A percentile compares a stretch with the other conserved stretches of the same genome.
Conservation (phyloP, 2,797 vertebrate genomes). For the Miichthys miiuy region DNA sequence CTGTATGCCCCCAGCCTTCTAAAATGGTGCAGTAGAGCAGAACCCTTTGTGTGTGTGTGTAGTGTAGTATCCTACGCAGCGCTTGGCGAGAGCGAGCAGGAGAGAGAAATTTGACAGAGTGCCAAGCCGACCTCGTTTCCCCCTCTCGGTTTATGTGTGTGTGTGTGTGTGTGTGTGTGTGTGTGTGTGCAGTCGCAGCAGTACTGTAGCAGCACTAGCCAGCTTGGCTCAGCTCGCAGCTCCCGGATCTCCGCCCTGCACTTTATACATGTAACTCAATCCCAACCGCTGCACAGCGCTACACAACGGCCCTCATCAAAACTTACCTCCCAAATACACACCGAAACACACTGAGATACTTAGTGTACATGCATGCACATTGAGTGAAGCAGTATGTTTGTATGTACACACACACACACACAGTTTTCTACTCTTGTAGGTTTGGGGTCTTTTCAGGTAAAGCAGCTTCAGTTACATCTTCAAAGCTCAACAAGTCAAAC, state of each 20-base stretch:
- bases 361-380: constrained; percentile 14
- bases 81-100: constrained; percentile 59
- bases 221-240: constrained; percentile 72
- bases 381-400: constrained; percentile 12
- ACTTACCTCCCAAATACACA: constrained; percentile 7
- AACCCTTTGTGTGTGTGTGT: constrained; percentile 62
- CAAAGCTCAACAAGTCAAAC: constrained; percentile 28
- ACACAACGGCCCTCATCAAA: constrained; percentile 37
- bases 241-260: constrained; percentile 76
- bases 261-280: constrained; percentile 82
- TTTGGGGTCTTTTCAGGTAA: constrained; percentile 39
- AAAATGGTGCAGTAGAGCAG: constrained; percentile 78
- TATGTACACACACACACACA: constrained; percentile 2
- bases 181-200: constrained; percentile 76
- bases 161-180: constrained; percentile 50
- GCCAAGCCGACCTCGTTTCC: constrained; percentile 82
- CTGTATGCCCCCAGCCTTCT: constrained; percentile 55
- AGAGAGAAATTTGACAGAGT: constrained; percentile 75
- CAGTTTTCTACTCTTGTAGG: not conserved
- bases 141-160: constrained; percentile 50
- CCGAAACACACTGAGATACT: not conserved
- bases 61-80: constrained; percentile 74
- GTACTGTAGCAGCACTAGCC: constrained; percentile 70
- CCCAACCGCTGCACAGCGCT: constrained; percentile 42
- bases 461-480: constrained; percentile 29